These are phyloP conservation scores for Spialia ferax DNA, from an alignment of 2,888 invertebrate species.

Conservation along the genomic window DNA sequence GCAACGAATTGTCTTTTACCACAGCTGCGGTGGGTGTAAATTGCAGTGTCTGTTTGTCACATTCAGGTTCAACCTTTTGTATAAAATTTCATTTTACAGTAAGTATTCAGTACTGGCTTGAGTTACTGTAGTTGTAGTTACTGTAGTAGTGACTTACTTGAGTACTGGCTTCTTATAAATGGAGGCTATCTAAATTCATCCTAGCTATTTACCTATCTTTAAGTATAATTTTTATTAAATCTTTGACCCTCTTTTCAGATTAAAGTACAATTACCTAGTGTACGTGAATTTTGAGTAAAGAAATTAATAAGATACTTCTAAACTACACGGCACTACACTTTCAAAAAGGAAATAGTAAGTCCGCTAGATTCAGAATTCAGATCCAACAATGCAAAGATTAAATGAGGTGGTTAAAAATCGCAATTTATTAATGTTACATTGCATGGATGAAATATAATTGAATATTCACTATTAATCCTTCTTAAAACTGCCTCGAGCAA, in stretches of 20 bases:
- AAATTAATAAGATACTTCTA: too few species aligned
- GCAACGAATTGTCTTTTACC: conserved; percentile 58
- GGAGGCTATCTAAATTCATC: not conserved
- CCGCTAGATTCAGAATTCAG: too few species aligned
- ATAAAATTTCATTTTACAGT: conserved; percentile 23
- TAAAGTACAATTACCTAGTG: too few species aligned
- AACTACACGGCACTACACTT: too few species aligned
- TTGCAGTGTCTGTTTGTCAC: conserved; percentile 38
- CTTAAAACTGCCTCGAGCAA: not conserved
- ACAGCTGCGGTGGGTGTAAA: conserved; percentile 51
- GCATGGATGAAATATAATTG: not conserved
- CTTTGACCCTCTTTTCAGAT: too few species aligned
- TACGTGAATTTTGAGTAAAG: too few species aligned
- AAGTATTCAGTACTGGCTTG: not conserved
- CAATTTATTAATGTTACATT: not conserved
- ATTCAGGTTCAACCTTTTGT: conserved; percentile 35
- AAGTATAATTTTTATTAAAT: too few species aligned
- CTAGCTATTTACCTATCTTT: not conserved
- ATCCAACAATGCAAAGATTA: too few species aligned
- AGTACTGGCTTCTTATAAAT: not conserved
- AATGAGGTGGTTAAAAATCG: too few species aligned
- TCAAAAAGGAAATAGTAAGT: too few species aligned
- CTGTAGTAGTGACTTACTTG: too few species aligned
- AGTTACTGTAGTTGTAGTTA: too few species aligned
- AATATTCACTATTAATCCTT: not conserved